These are phyloP conservation scores for Trileptium ribeirensis DNA, from an alignment of 2,888 invertebrate species.

Conservation along the genomic window DNA sequence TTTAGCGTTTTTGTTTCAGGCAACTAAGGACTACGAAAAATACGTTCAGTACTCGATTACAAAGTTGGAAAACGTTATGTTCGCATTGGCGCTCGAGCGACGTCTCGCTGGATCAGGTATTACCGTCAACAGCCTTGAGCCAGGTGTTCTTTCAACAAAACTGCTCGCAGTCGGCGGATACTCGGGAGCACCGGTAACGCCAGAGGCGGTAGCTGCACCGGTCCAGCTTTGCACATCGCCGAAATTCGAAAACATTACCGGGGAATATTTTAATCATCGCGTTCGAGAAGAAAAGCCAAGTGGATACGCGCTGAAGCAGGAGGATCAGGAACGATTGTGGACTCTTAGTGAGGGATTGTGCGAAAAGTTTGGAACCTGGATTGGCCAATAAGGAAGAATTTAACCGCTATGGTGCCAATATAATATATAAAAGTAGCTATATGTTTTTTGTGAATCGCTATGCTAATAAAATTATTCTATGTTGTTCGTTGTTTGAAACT, in stretches of 20 bases:
- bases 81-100: slow-evolving; percentile 45
- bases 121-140: slow-evolving; percentile 19
- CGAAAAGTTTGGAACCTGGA: slow-evolving; percentile 4
- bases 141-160: slow-evolving; percentile 26
- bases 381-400: too few species aligned
- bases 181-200: slow-evolving; percentile 15
- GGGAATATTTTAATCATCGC: slow-evolving; percentile 14
- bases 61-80: slow-evolving; percentile 47
- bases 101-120: slow-evolving; percentile 17
- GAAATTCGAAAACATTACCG: slow-evolving; percentile 3
- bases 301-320: background rate
- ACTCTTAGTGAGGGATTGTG: slow-evolving; percentile 11
- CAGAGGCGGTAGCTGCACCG: background rate
- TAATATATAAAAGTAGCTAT: too few species aligned
- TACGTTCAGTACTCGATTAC: slow-evolving; percentile 47
- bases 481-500: too few species aligned
- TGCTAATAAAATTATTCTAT: too few species aligned
- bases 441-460: too few species aligned
- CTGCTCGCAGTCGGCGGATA: slow-evolving; percentile 20
- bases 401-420: too few species aligned
- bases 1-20: slow-evolving; percentile 46
- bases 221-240: background rate
- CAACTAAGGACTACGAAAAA: slow-evolving; percentile 45
- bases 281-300: background rate
- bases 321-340: slow-evolving; percentile 23